Evolutionary conservation across 2,888 invertebrate species (phyloP).

Genomic region (Phyllotreta cruciferae): DNA sequence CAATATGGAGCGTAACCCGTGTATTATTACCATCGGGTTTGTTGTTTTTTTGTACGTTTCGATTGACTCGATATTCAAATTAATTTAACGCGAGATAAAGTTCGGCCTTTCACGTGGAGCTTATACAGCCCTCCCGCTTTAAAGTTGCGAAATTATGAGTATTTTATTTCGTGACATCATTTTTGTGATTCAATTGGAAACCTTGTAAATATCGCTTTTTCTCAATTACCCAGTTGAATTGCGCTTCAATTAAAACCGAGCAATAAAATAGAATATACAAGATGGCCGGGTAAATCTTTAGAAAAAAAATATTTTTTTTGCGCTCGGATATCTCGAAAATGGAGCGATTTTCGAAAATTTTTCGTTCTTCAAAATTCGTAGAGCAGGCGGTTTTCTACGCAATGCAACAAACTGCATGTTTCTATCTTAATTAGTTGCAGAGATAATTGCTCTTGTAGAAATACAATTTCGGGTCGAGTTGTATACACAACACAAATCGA

Average conservation of each 20-base stretch:
- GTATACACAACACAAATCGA: no score
- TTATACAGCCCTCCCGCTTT: neutral
- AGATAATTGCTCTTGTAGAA: no score
- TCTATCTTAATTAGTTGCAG: no score
- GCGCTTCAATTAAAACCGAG: conserved; percentile 1
- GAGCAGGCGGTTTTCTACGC: no score
- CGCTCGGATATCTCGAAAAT: no score
- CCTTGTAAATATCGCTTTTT: conserved; percentile 8
- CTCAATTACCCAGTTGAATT: neutral
- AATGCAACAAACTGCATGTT: no score
- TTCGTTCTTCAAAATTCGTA: no score
- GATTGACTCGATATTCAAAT: conserved; percentile 1
- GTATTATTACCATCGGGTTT: neutral
- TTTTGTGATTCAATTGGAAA: conserved; percentile 6
- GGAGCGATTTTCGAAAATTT: no score
- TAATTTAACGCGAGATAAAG: neutral
- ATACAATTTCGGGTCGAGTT: no score
- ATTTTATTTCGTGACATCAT: conserved; percentile 23
- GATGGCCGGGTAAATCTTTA: no score
- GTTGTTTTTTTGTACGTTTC: conserved; percentile 6
- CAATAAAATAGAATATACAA: no score
- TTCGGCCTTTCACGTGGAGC: neutral
- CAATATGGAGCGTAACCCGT: conserved; percentile 2
- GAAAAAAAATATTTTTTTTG: no score
- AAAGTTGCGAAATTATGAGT: conserved; percentile 18